A percentile compares a stretch with the other conserved stretches of the same genome.
Evolutionary conservation across 2,113 vertebrate species (phyloP).

Genomic region (Leptodactylus fuscus): DNA sequence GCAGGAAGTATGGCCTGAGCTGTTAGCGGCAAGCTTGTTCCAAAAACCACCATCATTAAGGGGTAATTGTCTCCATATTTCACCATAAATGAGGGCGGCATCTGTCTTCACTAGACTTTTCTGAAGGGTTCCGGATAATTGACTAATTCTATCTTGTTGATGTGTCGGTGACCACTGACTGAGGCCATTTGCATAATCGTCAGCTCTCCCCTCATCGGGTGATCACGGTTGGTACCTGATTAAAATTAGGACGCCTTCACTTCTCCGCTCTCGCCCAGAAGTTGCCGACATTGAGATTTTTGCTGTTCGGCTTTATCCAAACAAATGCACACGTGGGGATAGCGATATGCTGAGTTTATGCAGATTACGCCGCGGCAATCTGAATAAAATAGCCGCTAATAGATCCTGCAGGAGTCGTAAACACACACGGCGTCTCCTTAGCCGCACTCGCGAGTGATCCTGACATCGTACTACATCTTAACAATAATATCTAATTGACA

Average conservation of each 20-base stretch:
- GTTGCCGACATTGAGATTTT: constrained; percentile 85
- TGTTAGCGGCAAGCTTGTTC: constrained; percentile 29
- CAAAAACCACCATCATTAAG: constrained; percentile 75
- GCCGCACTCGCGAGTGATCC: constrained; percentile 85
- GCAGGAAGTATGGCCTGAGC: neutral
- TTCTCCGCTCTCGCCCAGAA: constrained; percentile 83
- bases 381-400: constrained; percentile 86
- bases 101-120: constrained; percentile 84
- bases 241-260: constrained; percentile 83
- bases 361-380: constrained; percentile 86
- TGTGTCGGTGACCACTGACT: constrained; percentile 80
- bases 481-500: constrained; percentile 88
- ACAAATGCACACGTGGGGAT: constrained; percentile 85
- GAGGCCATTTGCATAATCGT: constrained; percentile 87
- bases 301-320: constrained; percentile 85
- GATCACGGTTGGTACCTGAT: constrained; percentile 83
- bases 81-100: constrained; percentile 71
- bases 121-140: constrained; percentile 79
- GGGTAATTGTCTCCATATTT: constrained; percentile 73
- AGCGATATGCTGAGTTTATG: constrained; percentile 88
- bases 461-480: constrained; percentile 84
- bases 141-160: constrained; percentile 81
- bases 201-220: constrained; percentile 79
- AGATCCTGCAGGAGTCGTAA: constrained; percentile 86
- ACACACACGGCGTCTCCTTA: constrained; percentile 84